Evolutionary conservation across 2,888 invertebrate genomes (phyloP), one percentile per base, ranked within the genome.

Genomic region (Aphelenchoides bicaudatus): DNA sequence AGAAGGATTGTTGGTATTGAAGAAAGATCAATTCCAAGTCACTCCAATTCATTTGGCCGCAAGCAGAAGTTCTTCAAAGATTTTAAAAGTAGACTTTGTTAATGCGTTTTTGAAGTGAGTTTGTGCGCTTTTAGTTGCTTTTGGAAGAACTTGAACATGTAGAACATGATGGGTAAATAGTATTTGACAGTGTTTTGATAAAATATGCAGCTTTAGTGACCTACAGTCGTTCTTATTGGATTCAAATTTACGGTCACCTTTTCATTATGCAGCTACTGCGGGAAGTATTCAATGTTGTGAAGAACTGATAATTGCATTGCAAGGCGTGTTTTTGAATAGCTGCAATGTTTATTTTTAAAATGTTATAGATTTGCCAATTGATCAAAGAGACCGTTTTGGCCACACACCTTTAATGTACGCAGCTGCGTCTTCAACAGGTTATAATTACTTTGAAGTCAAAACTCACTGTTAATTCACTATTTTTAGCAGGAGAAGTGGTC

Each of bases 391-490:
- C 59, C 58, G 51, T 3, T 62, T 60, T 37, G 67, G 65, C 5
- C 58, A 70, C 25, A 76, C 68, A 6, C 76, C 76, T 0, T 56
- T 76, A 27, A 75, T 77, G 70, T 73, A 70, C 59, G 73, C 76
- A 2, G 72, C 65, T n/a, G 43, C 8, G 25, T 10, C 43, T 19
- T 25, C 43, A 8, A 19, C 6, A 6, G 43, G 43, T 43, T 8
- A 43, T 3, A 3, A n/a, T 50, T 43, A 46, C 57, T 3, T 56
- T 4, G n/a, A 58, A 52, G 23, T 51, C 23, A 16, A 61, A 37
- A 58, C 34, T 34, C 4, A 38, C 13, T 39, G n/a, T n/a, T n/a
- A n/a, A n/a, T n/a, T n/a, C n/a, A 57, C 4, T 21, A 2, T 28
- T 56, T 55, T 39, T 47, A 71, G 71, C 70, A 2, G 56, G 64